Evolutionary conservation across 2,797 vertebrate species (phyloP).

Genomic region (Tangara arthus): DNA sequence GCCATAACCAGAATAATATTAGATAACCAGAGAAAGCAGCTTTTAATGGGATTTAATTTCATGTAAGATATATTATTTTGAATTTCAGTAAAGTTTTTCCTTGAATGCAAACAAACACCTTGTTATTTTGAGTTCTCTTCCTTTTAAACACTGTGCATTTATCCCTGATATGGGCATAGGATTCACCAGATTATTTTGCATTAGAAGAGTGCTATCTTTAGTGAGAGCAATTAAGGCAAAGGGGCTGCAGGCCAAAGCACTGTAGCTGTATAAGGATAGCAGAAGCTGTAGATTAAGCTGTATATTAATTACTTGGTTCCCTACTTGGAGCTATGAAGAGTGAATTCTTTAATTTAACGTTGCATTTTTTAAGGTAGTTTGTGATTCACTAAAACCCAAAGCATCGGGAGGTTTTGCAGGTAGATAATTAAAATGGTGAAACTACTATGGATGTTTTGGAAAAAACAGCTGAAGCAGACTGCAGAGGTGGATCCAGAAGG

Average conservation of each 20-base stretch:
- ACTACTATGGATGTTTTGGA: background rate
- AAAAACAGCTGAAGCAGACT: background rate
- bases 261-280: slow-evolving; percentile 7
- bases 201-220: slow-evolving; percentile 66
- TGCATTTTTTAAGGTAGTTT: slow-evolving; percentile 45
- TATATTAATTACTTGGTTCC: slow-evolving; percentile 56
- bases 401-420: background rate
- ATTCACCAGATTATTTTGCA: slow-evolving; percentile 62
- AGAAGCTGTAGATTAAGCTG: slow-evolving; percentile 58
- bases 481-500: background rate
- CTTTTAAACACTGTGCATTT: background rate
- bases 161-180: background rate
- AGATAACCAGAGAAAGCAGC: background rate
- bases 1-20: background rate
- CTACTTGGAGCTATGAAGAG: slow-evolving; percentile 33
- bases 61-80: background rate
- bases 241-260: slow-evolving; percentile 68
- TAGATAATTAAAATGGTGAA: background rate
- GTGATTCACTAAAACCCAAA: background rate
- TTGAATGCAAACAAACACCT: background rate
- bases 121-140: background rate
- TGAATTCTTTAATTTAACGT: slow-evolving; percentile 30
- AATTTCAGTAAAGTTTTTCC: background rate
- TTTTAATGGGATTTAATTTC: background rate
- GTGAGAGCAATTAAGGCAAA: slow-evolving; percentile 67